Evolutionary conservation across 2,113 vertebrate genomes (phyloP).

Genomic region (Chionis minor): DNA sequence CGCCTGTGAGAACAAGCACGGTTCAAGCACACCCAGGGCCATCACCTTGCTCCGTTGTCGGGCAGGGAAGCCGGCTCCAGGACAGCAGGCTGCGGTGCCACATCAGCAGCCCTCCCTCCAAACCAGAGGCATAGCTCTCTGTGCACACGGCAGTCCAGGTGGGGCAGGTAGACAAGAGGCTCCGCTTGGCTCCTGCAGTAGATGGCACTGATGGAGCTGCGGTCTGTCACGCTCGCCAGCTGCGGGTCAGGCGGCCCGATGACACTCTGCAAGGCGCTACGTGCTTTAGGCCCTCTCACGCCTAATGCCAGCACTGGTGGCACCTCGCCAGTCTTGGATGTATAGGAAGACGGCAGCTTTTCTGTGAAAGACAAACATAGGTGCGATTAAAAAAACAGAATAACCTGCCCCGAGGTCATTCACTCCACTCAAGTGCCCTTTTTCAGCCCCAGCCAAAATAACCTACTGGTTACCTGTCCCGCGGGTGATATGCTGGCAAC

Average conservation of each 20-base stretch:
- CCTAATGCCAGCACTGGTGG: constrained; percentile 56
- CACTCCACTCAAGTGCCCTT: background rate
- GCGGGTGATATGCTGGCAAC: background rate
- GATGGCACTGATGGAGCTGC: background rate
- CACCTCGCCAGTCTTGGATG: background rate
- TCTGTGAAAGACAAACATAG: constrained; percentile 35
- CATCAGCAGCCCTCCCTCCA: constrained; percentile 62
- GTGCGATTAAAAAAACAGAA: background rate
- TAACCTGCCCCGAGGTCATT: background rate
- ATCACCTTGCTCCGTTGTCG: constrained; percentile 4
- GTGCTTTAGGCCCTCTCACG: constrained; percentile 66
- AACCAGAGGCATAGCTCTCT: constrained; percentile 77
- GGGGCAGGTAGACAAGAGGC: constrained; percentile 10
- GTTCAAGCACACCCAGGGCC: background rate
- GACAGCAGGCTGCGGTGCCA: background rate
- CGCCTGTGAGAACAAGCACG: background rate
- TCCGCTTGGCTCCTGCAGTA: background rate
- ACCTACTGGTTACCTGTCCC: background rate
- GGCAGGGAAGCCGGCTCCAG: background rate
- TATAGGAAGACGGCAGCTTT: background rate
- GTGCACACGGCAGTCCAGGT: background rate
- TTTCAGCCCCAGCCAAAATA: background rate
- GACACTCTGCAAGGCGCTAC: constrained; percentile 41
- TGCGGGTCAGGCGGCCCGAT: constrained; percentile 26
- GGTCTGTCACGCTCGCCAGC: background rate